phyloP scores from a whole-genome alignment of 2,888 invertebrate genomes.

The Pseudococcus jackbeardsleyi region DNA sequence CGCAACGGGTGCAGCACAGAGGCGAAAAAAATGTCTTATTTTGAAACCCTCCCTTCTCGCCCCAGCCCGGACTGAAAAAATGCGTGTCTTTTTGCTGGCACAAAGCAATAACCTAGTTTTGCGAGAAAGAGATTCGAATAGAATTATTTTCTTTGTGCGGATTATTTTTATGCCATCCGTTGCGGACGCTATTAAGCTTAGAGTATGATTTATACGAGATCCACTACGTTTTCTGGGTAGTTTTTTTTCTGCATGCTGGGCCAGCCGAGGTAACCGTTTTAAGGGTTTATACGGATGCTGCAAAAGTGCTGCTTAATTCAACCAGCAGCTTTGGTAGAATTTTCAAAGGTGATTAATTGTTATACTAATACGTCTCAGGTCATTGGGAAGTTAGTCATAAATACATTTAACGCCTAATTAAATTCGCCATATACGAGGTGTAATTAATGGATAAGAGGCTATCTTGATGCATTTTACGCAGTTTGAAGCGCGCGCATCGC shows the following conservation, averaged over 20 bases:
- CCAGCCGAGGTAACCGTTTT: neutral
- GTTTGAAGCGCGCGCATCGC: neutral
- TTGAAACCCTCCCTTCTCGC: neutral
- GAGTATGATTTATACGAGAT: conserved; percentile 53
- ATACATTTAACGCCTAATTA: conserved; percentile 33
- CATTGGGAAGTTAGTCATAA: neutral
- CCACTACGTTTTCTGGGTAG: neutral
- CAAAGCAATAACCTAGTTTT: conserved; percentile 49
- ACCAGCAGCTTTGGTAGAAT: neutral
- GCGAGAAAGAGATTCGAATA: conserved; percentile 9
- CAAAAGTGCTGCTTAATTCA: neutral
- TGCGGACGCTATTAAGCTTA: conserved; percentile 45
- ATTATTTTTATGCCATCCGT: conserved; percentile 51
- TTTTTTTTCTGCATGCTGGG: neutral
- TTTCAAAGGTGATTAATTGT: neutral
- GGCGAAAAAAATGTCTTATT: conserved; percentile 17
- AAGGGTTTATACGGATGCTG: neutral
- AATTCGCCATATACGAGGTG: conserved; percentile 19
- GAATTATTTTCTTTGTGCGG: conserved; percentile 49
- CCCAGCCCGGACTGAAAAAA: neutral
- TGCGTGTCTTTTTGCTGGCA: conserved; percentile 31
- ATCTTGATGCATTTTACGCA: neutral
- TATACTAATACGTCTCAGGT: neutral
- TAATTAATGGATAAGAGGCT: conserved; percentile 28
- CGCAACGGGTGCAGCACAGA: neutral